Conservation (phyloP, 1,140 invertebrate genomes). For the Drosophila gunungcola region DNA sequence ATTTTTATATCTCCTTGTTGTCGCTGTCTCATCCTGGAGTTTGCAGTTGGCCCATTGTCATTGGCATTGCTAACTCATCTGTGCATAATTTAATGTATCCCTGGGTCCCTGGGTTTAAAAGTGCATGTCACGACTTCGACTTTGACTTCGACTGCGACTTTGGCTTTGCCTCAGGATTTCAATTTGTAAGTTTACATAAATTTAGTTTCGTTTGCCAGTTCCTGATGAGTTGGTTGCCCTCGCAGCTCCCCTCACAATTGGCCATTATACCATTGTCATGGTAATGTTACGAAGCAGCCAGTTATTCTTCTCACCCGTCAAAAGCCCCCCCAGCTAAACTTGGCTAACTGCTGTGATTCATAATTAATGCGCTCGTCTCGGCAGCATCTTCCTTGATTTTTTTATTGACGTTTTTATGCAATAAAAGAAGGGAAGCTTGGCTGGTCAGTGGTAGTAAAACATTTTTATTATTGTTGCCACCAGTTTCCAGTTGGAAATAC, state of each 20-base stretch:
- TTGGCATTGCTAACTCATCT: slow-evolving; percentile 84
- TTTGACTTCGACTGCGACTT: slow-evolving; percentile 18
- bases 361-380: slow-evolving; percentile 64
- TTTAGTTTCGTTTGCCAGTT: slow-evolving; percentile 49
- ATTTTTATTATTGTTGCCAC: slow-evolving; percentile 34
- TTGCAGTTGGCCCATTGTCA: slow-evolving; percentile 51
- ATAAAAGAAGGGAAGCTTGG: slow-evolving; percentile 43
- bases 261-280: slow-evolving; percentile 60
- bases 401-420: slow-evolving; percentile 29
- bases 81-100: slow-evolving; percentile 83
- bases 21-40: slow-evolving; percentile 26
- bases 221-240: slow-evolving; percentile 73
- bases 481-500: slow-evolving; percentile 25
- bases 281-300: slow-evolving; percentile 53
- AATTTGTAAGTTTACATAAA: slow-evolving; percentile 83
- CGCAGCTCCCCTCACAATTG: slow-evolving; percentile 26
- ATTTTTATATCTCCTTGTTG: slow-evolving; percentile 78
- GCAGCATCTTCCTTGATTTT: slow-evolving; percentile 14
- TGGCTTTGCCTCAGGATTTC: slow-evolving; percentile 63
- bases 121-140: slow-evolving; percentile 73
- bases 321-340: slow-evolving; percentile 2
- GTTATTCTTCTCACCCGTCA: slow-evolving; percentile 61
- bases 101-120: slow-evolving; percentile 48
- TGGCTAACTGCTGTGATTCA: slow-evolving; percentile 66
- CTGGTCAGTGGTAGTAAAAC: slow-evolving; percentile 52